A percentile compares a stretch with the other conserved stretches of the same genome.
phyloP scores from a whole-genome alignment of 2,113 vertebrate species.

The Sinocyclocheilus grahami region DNA sequence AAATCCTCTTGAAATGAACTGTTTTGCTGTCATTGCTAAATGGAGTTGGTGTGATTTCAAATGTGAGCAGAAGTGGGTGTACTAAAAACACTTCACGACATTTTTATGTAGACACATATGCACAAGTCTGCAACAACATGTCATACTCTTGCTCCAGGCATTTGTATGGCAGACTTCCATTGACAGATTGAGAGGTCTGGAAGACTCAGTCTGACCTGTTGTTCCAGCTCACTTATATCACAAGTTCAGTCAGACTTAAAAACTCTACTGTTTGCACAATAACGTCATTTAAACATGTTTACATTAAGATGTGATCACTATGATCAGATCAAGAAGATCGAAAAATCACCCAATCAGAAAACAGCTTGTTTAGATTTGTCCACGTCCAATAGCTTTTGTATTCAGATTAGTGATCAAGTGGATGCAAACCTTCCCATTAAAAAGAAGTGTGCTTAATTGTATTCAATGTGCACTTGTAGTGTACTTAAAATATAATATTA shows the following conservation, averaged over 20 bases:
- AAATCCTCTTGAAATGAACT: neutral
- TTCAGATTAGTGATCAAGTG: neutral
- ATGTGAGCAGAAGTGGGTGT: neutral
- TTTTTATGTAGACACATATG: neutral
- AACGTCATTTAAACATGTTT: neutral
- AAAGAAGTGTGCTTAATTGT: neutral
- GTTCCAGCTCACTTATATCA: neutral
- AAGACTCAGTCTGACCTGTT: neutral
- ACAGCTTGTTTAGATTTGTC: neutral
- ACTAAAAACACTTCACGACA: neutral
- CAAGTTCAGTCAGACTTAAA: neutral
- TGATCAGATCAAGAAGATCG: neutral
- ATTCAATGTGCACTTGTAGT: neutral
- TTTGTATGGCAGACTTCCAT: neutral
- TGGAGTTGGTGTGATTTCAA: neutral
- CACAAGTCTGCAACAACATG: neutral
- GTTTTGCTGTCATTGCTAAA: constrained; percentile 2
- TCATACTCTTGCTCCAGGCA: neutral
- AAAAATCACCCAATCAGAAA: neutral
- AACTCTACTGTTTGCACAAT: neutral
- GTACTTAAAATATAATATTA: neutral
- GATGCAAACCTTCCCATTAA: neutral
- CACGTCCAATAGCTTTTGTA: neutral
- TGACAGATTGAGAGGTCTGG: neutral
- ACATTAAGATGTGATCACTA: neutral